Base-by-base conservation (phyloP, 2,888 invertebrate genomes). In the Gnatocerus cornutus region DNA sequence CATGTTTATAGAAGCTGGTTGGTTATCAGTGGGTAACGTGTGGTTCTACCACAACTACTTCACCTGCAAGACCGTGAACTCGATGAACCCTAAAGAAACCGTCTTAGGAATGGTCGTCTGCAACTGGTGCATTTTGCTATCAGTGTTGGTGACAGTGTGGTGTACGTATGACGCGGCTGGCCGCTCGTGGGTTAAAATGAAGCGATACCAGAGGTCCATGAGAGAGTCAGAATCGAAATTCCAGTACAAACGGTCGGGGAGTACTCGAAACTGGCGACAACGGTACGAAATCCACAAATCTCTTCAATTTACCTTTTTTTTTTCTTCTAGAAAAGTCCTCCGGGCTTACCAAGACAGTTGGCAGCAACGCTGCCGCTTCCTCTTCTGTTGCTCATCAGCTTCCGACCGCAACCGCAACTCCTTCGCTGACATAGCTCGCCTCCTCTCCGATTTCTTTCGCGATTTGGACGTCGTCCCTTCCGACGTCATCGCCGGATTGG, bases 131-230 rank as follows among this genome's bases (percentile, higher is more conserved):
- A 89, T 94, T 71, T 83, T 93, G 71, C 87, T 92, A 65, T 90
- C 91, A 67, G 89, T 93, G 59, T 81, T 93, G 71, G 89, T 93
- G 74, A 93, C 93, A 3, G 90, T 93, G 33, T 95, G 94, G 93
- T 95, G 95, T 84, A 92, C 93, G 1, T 95, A 93, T 85, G 95
- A 95, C 85, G 88, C 93, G 0, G 95, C 94, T n/a, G 95, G 95
- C 10, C 87, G 93, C 58, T 93, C 93, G 52, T 95, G 95, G 95
- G 94, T 95, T 21, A 94, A 95, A 85, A 93, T 95, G 93, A 94
- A 94, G 83, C 89, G 93, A 78, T 95, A 93, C 84, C 94, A 95
- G 84, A 88, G 93, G 71, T 94, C 93, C 73, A 90, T 93, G 90
- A 88, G 91, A 74, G 92, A 92, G 80, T 90, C 91, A 14, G 92